A percentile compares a stretch with the other conserved stretches of the same genome.
Conservation (phyloP, 1,140 invertebrate genomes). For the Zophobas atratus region DNA sequence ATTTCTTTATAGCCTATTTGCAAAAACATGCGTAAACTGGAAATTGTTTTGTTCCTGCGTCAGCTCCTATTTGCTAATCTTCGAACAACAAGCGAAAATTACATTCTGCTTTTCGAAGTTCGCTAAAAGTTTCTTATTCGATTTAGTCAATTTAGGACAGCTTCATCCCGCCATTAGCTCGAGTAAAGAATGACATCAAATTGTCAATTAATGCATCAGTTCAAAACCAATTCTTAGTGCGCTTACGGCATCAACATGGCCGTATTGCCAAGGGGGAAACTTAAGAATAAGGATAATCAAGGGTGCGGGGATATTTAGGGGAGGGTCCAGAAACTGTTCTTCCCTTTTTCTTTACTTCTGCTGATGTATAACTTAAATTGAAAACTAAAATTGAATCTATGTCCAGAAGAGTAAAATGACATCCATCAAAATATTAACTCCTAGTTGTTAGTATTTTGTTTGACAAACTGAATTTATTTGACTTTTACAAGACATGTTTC, state of each 20-base stretch:
- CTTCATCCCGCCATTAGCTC: constrained; percentile 63
- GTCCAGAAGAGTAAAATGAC: too few species aligned
- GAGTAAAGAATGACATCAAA: constrained; percentile 63
- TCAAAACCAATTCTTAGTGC: constrained; percentile 62
- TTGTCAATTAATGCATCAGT: constrained; percentile 65
- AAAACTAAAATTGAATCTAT: too few species aligned
- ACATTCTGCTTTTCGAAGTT: constrained; percentile 55
- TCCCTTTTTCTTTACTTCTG: constrained; percentile 46
- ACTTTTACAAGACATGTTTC: too few species aligned
- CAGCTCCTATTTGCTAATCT: constrained; percentile 51
- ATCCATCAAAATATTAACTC: too few species aligned
- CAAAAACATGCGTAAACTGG: constrained; percentile 33
- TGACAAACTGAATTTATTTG: too few species aligned
- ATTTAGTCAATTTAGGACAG: constrained; percentile 63
- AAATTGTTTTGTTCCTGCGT: constrained; percentile 51
- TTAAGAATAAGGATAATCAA: constrained; percentile 63
- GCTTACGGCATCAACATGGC: constrained; percentile 59
- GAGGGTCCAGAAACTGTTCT: constrained; percentile 56
- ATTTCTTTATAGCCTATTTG: neutral
- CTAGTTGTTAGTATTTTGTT: too few species aligned
- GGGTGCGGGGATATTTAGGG: constrained; percentile 51
- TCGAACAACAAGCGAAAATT: constrained; percentile 58
- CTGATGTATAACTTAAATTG: neutral
- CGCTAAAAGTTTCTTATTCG: constrained; percentile 62
- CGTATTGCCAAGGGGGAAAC: constrained; percentile 53